Base-by-base conservation (phyloP, 2,113 vertebrate species). In the Neoarius graeffei region DNA sequence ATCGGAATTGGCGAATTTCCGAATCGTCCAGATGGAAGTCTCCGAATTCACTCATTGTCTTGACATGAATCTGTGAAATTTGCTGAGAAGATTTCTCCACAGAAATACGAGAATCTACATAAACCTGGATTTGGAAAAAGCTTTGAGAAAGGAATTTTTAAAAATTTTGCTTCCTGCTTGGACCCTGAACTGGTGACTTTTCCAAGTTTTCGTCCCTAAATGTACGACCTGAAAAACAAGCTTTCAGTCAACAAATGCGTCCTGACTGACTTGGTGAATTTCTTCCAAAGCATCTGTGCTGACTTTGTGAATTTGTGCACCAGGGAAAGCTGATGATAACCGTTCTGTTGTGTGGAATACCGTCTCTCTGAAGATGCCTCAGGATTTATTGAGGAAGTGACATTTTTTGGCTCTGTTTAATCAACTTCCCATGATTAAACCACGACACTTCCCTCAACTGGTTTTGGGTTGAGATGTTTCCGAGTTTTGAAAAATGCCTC, bases 321-420 rank as follows among this genome's bases (percentile, higher is more conserved):
- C 25, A 67, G 14, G 15, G 56, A 35, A 81, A 67, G 74, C 25
- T 19, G 77, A 60, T 87, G 64, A 82, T 15, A 73, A 52, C 81
- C 69, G 54, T 5, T 57, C 25, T 57, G 50, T 19, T 54, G 48
- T 77, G n/a, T 80, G 52, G 48, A 77, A 77, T 25, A 13, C 50
- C 0, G 77, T 57, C n/a, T 80, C 42, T 54, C 25, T 30, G 77
- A 80, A 30, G 25, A 80, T 57, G 9, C 50, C 27, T 54, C 10
- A 48, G 30, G 23, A 27, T 69, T 67, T 81, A n/a, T 23, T 80
- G 59, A 80, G 73, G 25, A 23, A 42, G 19, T 23, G 35, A 80
- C 52, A 11, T 9, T 20, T 73, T 35, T 42, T n/a, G 0, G 11
- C 23, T 54, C 25, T 14, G 74, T 77, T 54, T 54, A 6, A 54